Base-by-base conservation (phyloP, 2,888 invertebrate species). In the Phanerotoma sp. region DNA sequence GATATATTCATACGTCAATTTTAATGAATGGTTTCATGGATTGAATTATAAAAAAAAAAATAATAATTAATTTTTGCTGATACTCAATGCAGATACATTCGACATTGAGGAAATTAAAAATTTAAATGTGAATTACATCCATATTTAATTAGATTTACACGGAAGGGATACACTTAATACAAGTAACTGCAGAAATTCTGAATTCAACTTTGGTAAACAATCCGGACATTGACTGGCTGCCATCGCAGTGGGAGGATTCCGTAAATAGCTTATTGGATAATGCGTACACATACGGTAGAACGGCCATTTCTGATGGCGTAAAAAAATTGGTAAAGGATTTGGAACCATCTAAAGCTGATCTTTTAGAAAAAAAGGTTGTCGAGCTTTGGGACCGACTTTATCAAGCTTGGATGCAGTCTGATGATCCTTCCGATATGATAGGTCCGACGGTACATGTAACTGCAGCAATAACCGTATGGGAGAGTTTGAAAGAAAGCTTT, bases 351-450 rank as follows among this genome's bases (percentile, higher is more conserved):
- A 93, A 93, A 77, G 88, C 91, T 33, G 85, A 86, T 22, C 87
- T 89, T 57, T 81, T 96, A 33, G 96, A 96, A 73, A 85, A 86
- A 59, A 94, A 96, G 78, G 87, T 95, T 2, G 79, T 96, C 33
- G 93, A 94, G 75, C 81, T 97, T 15, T 96, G 95, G 93, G 96
- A 96, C 78, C 82, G 93, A 56, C 84, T 96, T 40, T 96, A 96
- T 78, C 92, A 95, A 77, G 89, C 91, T 56, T 95, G 93, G 93
- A 88, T 93, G 78, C 87, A 89, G 70, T 85, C 88, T 0, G 83
- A 84, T 62, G 78, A 78, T 51, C 73, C 75, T 10, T 78, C 84
- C 64, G 81, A 81, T 56, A 67, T 78, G 6, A 70, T 76, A 42
- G 92, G 91, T 0, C 91, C 92, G 0, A 83, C 86, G 54, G 91